phyloP scores from a whole-genome alignment of 2,888 invertebrate species.

The Azorinus chamasolen region DNA sequence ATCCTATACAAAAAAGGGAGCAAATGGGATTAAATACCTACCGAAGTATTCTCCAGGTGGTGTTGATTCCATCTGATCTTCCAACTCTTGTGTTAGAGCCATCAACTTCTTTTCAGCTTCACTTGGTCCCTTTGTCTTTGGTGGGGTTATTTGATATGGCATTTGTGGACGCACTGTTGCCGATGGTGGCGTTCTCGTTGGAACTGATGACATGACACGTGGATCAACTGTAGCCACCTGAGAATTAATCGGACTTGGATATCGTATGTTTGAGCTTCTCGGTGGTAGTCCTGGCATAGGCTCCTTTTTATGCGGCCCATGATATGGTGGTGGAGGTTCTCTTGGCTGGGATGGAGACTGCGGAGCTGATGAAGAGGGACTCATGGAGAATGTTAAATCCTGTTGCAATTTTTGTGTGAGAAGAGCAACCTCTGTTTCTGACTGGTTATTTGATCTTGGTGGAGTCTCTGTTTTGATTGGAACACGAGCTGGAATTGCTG shows the following conservation, averaged over 20 bases:
- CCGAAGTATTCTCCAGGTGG: conserved; percentile 99
- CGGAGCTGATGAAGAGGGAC: conserved; percentile 64
- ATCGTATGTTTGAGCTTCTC: conserved; percentile 60
- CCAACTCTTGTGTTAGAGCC: conserved; percentile 84
- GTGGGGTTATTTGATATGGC: conserved; percentile 78
- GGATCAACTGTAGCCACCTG: conserved; percentile 32
- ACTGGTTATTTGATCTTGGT: conserved; percentile 61
- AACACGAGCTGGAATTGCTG: conserved; percentile 74
- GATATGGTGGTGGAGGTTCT: conserved; percentile 84
- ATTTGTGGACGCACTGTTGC: conserved; percentile 64
- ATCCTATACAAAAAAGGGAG: no score
- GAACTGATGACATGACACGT: conserved; percentile 33
- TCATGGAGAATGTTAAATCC: conserved; percentile 74
- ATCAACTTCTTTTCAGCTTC: conserved; percentile 84
- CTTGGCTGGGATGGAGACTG: conserved; percentile 52
- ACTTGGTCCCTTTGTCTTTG: conserved; percentile 74
- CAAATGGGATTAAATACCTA: conserved; percentile 88
- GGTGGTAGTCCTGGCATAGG: conserved; percentile 71
- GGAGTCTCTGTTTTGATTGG: conserved; percentile 73
- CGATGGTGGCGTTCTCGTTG: conserved; percentile 60
- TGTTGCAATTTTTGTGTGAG: conserved; percentile 83
- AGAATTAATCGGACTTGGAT: conserved; percentile 49
- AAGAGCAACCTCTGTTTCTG: conserved; percentile 82
- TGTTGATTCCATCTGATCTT: conserved; percentile 93
- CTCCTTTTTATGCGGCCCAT: conserved; percentile 84